Conservation (phyloP, 2,113 vertebrate species). For the Tapirus terrestris region DNA sequence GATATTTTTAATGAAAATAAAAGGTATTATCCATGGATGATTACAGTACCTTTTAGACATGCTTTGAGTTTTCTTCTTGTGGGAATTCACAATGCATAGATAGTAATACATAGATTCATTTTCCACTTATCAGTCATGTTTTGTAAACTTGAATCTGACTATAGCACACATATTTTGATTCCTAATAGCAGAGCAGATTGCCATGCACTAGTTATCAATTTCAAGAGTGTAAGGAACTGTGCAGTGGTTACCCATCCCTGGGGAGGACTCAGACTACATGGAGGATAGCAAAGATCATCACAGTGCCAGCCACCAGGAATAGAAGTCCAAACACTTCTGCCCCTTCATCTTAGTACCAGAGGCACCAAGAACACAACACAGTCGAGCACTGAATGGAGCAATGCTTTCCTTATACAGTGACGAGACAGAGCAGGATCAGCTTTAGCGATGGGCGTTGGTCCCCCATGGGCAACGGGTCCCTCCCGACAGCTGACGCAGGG, state of each 20-base stretch:
- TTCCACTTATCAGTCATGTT: background rate
- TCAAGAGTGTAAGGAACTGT: background rate
- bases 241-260: background rate
- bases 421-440: background rate
- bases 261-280: background rate
- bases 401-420: background rate
- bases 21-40: background rate
- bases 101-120: background rate
- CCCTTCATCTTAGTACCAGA: background rate
- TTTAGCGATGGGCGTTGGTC: background rate
- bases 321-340: background rate
- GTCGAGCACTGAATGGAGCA: no score
- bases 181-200: background rate
- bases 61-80: background rate
- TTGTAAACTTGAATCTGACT: background rate
- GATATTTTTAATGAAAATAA: background rate
- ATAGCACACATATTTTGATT: background rate
- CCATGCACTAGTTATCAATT: background rate
- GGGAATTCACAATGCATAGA: background rate
- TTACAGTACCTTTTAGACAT: background rate
- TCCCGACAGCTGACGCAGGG: background rate
- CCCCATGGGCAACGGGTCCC: background rate
- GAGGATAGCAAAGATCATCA: background rate
- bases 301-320: background rate
- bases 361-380: background rate